Evolutionary conservation across 2,113 vertebrate species (phyloP).

Genomic region (Cyprinodon tularosa): DNA sequence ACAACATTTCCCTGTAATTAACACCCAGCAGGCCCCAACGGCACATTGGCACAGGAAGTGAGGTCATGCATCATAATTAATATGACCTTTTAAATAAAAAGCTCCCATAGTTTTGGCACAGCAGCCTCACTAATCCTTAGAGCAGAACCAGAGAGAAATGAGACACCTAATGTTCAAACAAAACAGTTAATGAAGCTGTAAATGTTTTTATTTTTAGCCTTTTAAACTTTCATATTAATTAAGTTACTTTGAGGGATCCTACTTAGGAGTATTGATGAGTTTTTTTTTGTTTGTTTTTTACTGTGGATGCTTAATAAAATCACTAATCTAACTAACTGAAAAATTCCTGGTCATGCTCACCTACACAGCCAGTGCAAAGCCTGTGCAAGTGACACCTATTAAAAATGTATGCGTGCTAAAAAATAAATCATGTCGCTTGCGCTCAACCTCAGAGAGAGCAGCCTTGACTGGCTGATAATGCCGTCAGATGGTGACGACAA

Average conservation of each 20-base stretch:
- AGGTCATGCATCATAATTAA: constrained; percentile 42
- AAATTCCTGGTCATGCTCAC: not conserved
- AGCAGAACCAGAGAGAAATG: not conserved
- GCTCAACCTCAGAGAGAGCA: constrained; percentile 9
- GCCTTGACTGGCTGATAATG: constrained; percentile 4
- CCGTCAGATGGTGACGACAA: constrained; percentile 50
- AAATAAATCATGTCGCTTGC: constrained; percentile 38
- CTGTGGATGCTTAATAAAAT: not conserved
- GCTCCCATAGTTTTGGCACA: not conserved
- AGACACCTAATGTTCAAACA: not conserved
- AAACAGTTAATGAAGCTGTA: not conserved
- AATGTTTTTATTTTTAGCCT: not conserved
- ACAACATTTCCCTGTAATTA: constrained; percentile 36
- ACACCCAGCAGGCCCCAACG: constrained; percentile 10
- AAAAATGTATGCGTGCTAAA: constrained; percentile 48
- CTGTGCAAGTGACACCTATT: constrained; percentile 39
- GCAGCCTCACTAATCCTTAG: constrained; percentile 1
- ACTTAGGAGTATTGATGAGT: not conserved
- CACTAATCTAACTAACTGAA: not conserved
- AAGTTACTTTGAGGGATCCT: not conserved
- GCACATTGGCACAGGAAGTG: constrained; percentile 18
- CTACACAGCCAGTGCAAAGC: constrained; percentile 43
- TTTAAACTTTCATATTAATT: not conserved
- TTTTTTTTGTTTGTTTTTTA: not conserved
- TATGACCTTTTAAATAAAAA: constrained; percentile 4